Percentiles rank a stretch among this genome's conserved stretches.
These are phyloP conservation scores for Patagioenas fasciata DNA, from an alignment of 2,113 vertebrate species.

Conservation along the genomic window DNA sequence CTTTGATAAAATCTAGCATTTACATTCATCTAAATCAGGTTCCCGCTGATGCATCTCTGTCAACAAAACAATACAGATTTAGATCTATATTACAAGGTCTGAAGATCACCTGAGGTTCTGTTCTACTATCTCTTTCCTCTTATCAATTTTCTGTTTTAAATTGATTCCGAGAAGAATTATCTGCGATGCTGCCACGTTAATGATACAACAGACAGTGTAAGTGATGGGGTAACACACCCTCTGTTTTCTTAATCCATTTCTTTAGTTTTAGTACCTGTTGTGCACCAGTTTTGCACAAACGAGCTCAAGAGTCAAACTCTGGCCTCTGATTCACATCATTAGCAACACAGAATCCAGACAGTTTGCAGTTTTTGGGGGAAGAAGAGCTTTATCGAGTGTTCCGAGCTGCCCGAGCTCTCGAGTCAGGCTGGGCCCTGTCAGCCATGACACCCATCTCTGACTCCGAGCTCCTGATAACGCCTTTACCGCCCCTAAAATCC, in stretches of 20 bases:
- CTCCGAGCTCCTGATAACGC: neutral
- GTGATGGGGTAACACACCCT: neutral
- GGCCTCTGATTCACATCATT: neutral
- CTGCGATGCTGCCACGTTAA: neutral
- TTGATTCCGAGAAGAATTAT: neutral
- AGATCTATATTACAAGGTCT: neutral
- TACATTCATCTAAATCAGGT: neutral
- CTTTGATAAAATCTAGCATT: constrained; percentile 31
- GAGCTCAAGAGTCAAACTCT: neutral
- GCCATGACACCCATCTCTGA: neutral
- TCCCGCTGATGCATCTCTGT: neutral
- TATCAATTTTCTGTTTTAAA: neutral
- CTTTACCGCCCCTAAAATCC: neutral
- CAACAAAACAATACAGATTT: neutral
- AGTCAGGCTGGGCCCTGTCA: neutral
- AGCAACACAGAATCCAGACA: neutral
- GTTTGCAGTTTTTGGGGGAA: neutral
- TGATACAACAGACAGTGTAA: neutral
- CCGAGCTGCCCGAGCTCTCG: neutral
- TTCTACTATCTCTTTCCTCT: neutral
- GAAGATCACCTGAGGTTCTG: neutral
- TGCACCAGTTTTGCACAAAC: neutral
- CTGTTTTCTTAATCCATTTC: neutral
- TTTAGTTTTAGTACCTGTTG: neutral
- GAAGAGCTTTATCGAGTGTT: neutral